These are phyloP conservation scores for Rotaria magnacalcarata DNA, from an alignment of 2,888 invertebrate species.

Conservation along the genomic window DNA sequence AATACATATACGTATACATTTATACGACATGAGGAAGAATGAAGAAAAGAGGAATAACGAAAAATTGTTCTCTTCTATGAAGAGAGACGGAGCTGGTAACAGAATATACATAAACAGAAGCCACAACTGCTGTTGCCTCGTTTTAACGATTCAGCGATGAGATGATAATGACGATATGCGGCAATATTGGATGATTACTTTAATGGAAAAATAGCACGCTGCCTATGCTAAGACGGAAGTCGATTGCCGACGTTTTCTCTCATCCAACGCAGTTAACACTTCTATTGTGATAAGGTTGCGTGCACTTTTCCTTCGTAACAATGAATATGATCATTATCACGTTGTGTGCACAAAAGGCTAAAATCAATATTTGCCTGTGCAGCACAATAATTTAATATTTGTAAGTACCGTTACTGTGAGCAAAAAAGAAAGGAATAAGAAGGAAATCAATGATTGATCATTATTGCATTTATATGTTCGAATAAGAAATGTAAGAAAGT, in stretches of 20 bases:
- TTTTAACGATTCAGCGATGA: neutral
- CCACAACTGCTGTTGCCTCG: neutral
- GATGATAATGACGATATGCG: neutral
- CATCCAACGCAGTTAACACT: conserved; percentile 1
- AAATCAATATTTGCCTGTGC: neutral
- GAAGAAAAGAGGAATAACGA: neutral
- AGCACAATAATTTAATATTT: neutral
- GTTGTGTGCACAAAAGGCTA: neutral
- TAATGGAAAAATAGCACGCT: conserved; percentile 7
- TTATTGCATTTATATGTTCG: neutral
- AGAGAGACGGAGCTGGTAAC: neutral
- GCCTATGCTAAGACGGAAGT: neutral
- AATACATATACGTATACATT: neutral
- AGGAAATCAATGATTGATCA: neutral
- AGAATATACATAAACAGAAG: conserved; percentile 2
- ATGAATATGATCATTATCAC: neutral
- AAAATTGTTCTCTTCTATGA: neutral
- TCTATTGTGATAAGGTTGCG: conserved; percentile 3
- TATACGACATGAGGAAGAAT: neutral
- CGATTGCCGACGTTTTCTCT: neutral
- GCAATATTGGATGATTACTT: neutral
- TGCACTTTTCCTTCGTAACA: neutral
- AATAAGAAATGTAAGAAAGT: neutral
- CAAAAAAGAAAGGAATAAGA: neutral
- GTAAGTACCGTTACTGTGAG: neutral